Evolutionary conservation across 2,113 vertebrate species (phyloP), one percentile per base, ranked within the genome.

Genomic region (Oncorhynchus gorbuscha): DNA sequence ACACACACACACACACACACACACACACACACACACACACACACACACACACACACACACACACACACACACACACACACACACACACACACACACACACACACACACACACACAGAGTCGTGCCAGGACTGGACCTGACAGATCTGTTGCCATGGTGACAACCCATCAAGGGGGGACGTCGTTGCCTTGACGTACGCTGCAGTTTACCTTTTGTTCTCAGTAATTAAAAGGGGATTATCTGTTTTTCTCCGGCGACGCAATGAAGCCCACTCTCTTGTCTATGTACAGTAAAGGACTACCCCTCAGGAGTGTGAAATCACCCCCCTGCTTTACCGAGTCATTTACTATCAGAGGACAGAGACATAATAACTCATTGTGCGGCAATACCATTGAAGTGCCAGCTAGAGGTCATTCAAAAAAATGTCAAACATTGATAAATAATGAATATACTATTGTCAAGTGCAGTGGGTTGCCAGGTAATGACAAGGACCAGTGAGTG

Each of bases 151-250:
- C 84, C 82, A 87, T 79, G 61, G 84, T 22, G 77, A 90, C 86
- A 69, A 68, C 72, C 76, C 82, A 85, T 82, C 84, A 83, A 87
- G 81, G 75, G 79, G 64, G 26, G n/a, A 77, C 51, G 39, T 65
- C 1, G 14, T 87, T 85, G 84, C 78, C 82, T 91, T 90, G 82
- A 81, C 77, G 74, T 82, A 55, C 76, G 76, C 59, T 71, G 69
- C 69, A 1, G 79, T 85, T 81, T 74, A 32, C 49, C 80, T 83
- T 86, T 88, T 88, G 83, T 85, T 87, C 79, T 81, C 71, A n/a
- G 61, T 89, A 88, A 90, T 91, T 91, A 88, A 81, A 90, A 83
- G 9, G 83, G 82, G 83, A 89, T 89, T 88, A 84, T 80, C 59
- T 18, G 45, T 1, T 0, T 64, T 69, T 69, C 5, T 22, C 68